These are phyloP conservation scores for Julus scandinavius DNA, from an alignment of 2,888 invertebrate species.

Conservation along the genomic window DNA sequence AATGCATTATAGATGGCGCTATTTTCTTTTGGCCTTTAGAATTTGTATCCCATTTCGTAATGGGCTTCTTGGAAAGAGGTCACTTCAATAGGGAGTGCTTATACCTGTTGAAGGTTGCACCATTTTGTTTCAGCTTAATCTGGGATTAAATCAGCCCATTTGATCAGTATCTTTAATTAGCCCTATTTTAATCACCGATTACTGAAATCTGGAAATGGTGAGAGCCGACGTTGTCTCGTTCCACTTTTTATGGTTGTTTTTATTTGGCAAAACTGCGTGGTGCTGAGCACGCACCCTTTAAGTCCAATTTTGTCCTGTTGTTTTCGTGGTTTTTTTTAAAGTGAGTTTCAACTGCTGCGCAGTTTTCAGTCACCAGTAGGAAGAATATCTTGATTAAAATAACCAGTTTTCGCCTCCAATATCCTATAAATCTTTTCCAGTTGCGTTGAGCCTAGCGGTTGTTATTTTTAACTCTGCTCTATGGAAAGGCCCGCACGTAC, in stretches of 20 bases:
- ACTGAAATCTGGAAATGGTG: not conserved
- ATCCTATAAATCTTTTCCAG: slow-evolving; percentile 13
- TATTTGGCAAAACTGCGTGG: not conserved
- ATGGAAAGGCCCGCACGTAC: not conserved
- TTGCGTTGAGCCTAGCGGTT: not conserved
- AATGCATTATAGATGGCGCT: no score
- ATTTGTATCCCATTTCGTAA: not conserved
- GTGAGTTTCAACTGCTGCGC: not conserved
- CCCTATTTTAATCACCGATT: not conserved
- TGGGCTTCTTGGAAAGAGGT: not conserved
- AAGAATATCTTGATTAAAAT: slow-evolving; percentile 29
- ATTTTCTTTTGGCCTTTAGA: not conserved
- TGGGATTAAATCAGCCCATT: not conserved
- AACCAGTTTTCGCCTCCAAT: slow-evolving; percentile 39
- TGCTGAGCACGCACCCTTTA: not conserved
- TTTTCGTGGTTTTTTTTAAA: not conserved
- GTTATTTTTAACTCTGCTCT: not conserved
- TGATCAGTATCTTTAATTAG: not conserved
- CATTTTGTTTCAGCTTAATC: not conserved
- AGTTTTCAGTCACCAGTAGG: not conserved
- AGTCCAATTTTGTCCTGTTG: slow-evolving; percentile 5
- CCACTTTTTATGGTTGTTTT: not conserved
- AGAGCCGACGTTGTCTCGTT: not conserved
- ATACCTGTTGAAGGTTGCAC: not conserved
- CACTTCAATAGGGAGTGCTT: not conserved